phyloP scores from a whole-genome alignment of 2,113 vertebrate species.

The Agelaius tricolor region DNA sequence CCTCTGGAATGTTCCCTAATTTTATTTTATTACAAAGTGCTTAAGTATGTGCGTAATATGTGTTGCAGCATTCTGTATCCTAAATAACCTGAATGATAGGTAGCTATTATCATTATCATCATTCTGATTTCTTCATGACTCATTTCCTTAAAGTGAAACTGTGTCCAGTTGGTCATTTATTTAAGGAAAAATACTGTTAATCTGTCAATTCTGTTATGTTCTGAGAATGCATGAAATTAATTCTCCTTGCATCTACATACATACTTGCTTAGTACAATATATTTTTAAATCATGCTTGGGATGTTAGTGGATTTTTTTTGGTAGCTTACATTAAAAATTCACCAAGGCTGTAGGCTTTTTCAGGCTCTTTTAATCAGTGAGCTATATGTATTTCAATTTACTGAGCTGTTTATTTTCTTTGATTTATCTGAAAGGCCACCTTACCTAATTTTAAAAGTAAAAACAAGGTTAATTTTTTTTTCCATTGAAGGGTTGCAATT shows the following conservation, averaged over 20 bases:
- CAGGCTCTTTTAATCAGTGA: not conserved
- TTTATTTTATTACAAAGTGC: not conserved
- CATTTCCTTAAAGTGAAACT: not conserved
- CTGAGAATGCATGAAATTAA: not conserved
- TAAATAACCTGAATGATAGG: not conserved
- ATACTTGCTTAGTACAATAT: not conserved
- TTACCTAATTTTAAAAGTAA: not conserved
- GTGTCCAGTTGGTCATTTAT: not conserved
- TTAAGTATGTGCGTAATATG: not conserved
- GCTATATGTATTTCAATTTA: not conserved
- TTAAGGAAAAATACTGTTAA: not conserved
- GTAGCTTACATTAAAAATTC: not conserved
- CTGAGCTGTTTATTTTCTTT: not conserved
- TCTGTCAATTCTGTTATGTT: not conserved
- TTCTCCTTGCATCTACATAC: not conserved
- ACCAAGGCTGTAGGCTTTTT: not conserved
- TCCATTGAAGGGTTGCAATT: not conserved
- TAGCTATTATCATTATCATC: not conserved
- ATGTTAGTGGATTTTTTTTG: not conserved
- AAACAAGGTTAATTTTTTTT: not conserved
- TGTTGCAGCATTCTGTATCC: not conserved
- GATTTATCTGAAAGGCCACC: not conserved
- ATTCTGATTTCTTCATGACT: not conserved
- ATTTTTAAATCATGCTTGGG: not conserved
- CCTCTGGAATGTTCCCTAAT: not conserved